Base-by-base conservation (phyloP, 2,888 invertebrate species). In the Apamea crenata region DNA sequence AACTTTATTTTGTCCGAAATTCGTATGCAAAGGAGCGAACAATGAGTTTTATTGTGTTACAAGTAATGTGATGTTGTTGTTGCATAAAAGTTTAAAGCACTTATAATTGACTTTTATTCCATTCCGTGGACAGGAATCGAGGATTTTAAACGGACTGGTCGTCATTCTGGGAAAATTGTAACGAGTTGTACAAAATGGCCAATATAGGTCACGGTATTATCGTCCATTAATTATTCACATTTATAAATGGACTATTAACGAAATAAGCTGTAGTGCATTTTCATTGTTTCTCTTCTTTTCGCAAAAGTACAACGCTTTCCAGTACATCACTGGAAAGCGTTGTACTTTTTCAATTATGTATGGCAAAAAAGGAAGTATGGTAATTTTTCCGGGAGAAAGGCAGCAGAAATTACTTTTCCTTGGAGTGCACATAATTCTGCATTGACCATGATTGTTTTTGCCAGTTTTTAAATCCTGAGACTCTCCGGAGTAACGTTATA, bases 41-140 rank as follows among this genome's bases (percentile, higher is more conserved):
- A 81, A 80, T 87, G 80, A 87, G 80, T 83, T 88, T 88, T 85
- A 88, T 90, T 82, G 71, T 72, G 56, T 87, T 87, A 63, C 71
- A 80, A 81, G 71, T 85, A 85, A 85, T 68, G 59, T 56, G 67
- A 85, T 66, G 66, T 74, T 74, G 74, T 85, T 71, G 71, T 56
- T 68, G 21, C 29, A 29, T 69, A 21, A 72, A 84, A 68, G 21
- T 69, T 77, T 47, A n/a, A 74, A 65, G 56, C 56, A 75, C 76
- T n/a, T n/a, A 80, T 87, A 75, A 70, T 84, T 84, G 69, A 74
- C 56, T 84, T 84, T 84, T 59, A 74, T 68, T 77, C 61, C 25
- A 72, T 80, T 76, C 36, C 32, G 36, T 59, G 66, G 21, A 75
- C 63, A 36, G 36, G 25, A 59, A 66, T 36, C 47, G 44, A 44